These are phyloP conservation scores for Taxidea taxus DNA, from an alignment of 2,113 vertebrate genomes.

Conservation along the genomic window DNA sequence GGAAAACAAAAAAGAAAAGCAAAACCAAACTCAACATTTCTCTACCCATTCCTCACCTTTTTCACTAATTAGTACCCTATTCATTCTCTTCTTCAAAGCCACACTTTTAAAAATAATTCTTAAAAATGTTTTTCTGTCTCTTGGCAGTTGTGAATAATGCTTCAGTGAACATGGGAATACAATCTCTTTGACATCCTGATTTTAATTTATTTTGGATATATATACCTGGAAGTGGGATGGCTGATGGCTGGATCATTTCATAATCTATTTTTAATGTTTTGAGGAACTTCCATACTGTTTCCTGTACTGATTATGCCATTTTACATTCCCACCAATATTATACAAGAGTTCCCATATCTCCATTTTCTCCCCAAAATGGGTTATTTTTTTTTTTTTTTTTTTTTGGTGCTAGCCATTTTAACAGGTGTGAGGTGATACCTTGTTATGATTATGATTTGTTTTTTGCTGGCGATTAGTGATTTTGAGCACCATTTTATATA, in stretches of 20 bases:
- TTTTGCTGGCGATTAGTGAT: neutral
- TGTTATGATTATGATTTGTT: neutral
- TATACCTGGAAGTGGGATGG: neutral
- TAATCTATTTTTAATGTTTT: neutral
- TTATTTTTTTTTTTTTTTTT: neutral
- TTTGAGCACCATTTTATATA: neutral
- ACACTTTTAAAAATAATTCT: neutral
- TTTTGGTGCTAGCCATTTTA: neutral
- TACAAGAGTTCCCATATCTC: neutral
- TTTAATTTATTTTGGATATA: neutral
- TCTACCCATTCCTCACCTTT: neutral
- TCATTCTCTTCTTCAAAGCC: neutral
- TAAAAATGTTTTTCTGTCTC: neutral
- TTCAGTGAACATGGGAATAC: neutral
- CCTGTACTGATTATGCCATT: neutral
- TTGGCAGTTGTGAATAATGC: neutral
- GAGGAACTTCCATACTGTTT: neutral
- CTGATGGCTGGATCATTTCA: neutral
- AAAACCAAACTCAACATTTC: neutral
- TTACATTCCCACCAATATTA: neutral
- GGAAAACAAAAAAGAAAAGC: neutral
- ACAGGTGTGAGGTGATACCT: neutral
- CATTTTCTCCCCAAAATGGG: neutral
- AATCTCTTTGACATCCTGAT: neutral
- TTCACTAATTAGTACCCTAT: neutral